Base-by-base conservation (phyloP, 1,140 invertebrate species). In the Pararge aegeria region DNA sequence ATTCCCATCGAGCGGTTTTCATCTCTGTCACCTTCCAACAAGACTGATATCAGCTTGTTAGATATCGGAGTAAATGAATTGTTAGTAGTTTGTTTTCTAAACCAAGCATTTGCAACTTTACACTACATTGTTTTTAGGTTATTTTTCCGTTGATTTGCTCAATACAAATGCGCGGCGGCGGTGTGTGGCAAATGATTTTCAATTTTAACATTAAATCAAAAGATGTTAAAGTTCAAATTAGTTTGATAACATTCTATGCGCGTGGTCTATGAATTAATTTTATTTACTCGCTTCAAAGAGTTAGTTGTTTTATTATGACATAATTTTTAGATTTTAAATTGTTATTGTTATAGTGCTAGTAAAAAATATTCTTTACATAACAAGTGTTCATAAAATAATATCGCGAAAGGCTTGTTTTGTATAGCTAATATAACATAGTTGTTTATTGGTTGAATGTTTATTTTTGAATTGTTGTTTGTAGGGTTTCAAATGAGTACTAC, bases 211-310 rank as follows among this genome's bases (percentile, higher is more conserved):
- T 48, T 61, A 34, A 49, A 27, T 55, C 30, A 42, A 34, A 34
- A 15, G 48, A 44, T 34, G 55, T 30, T 56, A 62, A 46, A 55
- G 55, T 66, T 55, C 37, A 52, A 52, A 55, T 55, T 61, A 30
- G 53, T 55, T 30, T 46, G 62, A 52, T 64, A 57, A 49, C 21
- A 16, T 29, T 49, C n/a, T 16, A 55, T 55, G 48, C 30, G 52
- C 44, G 54, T 49, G 55, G 59, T 66, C 58, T 58, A 66, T 66
- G 64, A 66, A 61, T 66, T 34, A 50, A 29, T 54, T 49, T 24
- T 34, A 16, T 55, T 37, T 2, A 15, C 44, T 20, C 10, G 44
- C 15, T 21, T 15, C 19, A 48, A 21, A 2, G 19, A 48, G 44
- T 48, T 48, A 48, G 44, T 48, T 48, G 19, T 48, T 20, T 48